Base-by-base conservation (phyloP, 2,888 invertebrate genomes). In the Diarsia brunnea region DNA sequence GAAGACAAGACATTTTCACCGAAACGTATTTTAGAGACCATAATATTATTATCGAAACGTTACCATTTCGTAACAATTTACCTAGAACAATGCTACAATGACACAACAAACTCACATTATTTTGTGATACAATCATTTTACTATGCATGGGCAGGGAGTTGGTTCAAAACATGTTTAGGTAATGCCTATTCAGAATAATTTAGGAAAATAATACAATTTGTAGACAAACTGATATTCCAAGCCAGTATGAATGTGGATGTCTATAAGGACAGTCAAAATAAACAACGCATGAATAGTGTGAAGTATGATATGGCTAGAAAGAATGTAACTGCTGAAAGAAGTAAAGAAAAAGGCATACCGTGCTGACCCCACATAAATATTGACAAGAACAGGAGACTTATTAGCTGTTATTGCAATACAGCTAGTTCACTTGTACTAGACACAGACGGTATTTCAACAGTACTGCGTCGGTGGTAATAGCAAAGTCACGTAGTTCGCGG, bases 141-240 rank as follows among this genome's bases (percentile, higher is more conserved):
- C 72, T 84, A 84, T 84, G 82, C 84, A 84, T 84, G 82, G 75
- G 69, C 64, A 47, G 84, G 85, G 84, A 84, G 51, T 78, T 75
- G 47, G 43, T 67, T 68, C 75, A 65, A 47, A 21, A 73, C 61
- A 78, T 79, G 79, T 74, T 82, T 74, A 47, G 69, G 31, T 81
- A 75, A 81, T 84, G 58, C 55, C 43, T 69, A 55, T 69, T 78
- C 78, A 53, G 77, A 66, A 82, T 76, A 31, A 67, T 82, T 77
- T 69, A 27, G 71, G 60, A 51, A 71, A 69, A 58, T 61, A 49
- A 61, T 51, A 72, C 38, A 31, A 61, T 66, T 66, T 69, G 55
- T 19, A 49, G 60, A 66, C 16, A 69, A 49, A 61, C 11, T 61
- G 16, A 31, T 55, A 47, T 80, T 73, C 31, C n/a, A n/a, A 43